Conservation (phyloP, 1,140 invertebrate genomes). For the Pseudomyrmex flavicornis region DNA sequence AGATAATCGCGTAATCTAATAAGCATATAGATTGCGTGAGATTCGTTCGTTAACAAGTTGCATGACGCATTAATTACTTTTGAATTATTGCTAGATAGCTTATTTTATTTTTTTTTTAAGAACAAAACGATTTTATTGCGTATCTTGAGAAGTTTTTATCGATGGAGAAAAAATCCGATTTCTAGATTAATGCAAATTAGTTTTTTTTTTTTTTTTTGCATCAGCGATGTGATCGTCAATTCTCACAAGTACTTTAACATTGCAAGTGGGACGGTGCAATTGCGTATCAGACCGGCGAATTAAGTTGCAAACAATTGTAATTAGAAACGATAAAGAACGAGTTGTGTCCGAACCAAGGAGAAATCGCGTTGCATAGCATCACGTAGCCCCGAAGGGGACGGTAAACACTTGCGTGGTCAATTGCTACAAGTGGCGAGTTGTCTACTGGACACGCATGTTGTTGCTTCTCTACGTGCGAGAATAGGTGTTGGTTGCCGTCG, state of each 20-base stretch:
- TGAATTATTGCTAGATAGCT: neutral
- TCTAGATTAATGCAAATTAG: neutral
- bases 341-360: constrained; percentile 53
- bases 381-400: constrained; percentile 82
- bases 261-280: neutral
- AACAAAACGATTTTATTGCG: neutral
- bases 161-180: neutral
- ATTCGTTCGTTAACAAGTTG: neutral
- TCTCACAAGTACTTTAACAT: neutral
- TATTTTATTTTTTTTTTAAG: too few species aligned
- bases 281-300: neutral
- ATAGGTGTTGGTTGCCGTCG: constrained; percentile 42
- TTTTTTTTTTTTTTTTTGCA: neutral
- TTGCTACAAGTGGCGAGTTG: constrained; percentile 83
- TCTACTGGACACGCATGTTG: constrained; percentile 63
- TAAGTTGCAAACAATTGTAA: constrained; percentile 35
- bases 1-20: neutral
- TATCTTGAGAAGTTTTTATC: neutral
- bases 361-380: constrained; percentile 81
- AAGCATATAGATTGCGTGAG: neutral
- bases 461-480: constrained; percentile 57
- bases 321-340: constrained; percentile 52
- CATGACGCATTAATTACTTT: neutral
- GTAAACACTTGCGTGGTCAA: constrained; percentile 84
- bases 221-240: neutral